Evolutionary conservation across 2,113 vertebrate species (phyloP).

Genomic region (Istiophorus platypterus): DNA sequence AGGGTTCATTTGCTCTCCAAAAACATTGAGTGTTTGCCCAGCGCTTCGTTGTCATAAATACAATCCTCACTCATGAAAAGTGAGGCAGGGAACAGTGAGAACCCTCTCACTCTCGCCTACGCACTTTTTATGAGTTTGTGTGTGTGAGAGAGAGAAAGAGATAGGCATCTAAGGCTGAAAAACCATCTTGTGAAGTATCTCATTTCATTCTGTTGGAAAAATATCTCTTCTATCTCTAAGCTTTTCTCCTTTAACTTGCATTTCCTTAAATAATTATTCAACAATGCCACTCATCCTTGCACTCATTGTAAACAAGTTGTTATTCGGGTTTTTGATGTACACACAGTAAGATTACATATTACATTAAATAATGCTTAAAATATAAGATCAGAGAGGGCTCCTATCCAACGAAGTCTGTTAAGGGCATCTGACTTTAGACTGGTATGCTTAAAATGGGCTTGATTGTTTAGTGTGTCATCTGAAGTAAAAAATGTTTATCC

Average conservation of each 20-base stretch:
- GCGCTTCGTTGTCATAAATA: slow-evolving; percentile 56
- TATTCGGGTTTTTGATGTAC: not conserved
- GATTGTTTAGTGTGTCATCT: not conserved
- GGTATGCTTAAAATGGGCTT: not conserved
- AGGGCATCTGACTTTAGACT: not conserved
- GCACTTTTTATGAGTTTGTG: not conserved
- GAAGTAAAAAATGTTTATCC: not conserved
- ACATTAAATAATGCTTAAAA: slow-evolving; percentile 5
- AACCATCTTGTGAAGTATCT: not conserved
- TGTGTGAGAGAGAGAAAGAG: no score
- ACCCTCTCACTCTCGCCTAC: slow-evolving; percentile 25
- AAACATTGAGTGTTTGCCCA: slow-evolving; percentile 73
- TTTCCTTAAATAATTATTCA: not conserved
- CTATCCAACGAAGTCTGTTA: not conserved
- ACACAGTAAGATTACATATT: not conserved
- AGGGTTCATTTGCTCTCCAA: slow-evolving; percentile 65
- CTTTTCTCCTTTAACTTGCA: not conserved
- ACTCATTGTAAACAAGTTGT: no score
- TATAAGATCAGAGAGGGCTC: not conserved
- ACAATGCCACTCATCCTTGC: not conserved
- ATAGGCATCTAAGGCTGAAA: not conserved
- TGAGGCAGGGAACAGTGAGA: slow-evolving; percentile 49
- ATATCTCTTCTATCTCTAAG: not conserved
- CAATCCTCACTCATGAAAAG: slow-evolving; percentile 13
- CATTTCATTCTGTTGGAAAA: slow-evolving; percentile 5